These are phyloP conservation scores for Percopsis omiscomaycus DNA, from an alignment of 2,797 vertebrate species.

Conservation along the genomic window DNA sequence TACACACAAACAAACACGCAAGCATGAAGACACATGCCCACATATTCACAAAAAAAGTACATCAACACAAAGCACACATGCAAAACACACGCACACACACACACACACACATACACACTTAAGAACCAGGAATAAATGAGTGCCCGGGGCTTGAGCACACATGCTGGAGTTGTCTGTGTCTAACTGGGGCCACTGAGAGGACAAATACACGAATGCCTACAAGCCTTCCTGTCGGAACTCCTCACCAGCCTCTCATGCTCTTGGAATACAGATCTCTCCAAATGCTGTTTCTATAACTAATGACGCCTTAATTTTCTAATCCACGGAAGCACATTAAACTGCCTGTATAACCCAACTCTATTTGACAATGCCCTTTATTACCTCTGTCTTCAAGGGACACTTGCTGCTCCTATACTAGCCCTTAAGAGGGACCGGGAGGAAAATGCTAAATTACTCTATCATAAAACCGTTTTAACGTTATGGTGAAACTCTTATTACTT, in stretches of 20 bases:
- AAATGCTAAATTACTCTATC: constrained; percentile 65
- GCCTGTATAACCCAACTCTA: constrained; percentile 39
- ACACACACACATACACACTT: constrained; percentile 26
- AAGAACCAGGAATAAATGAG: constrained; percentile 49
- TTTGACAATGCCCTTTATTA: constrained; percentile 60
- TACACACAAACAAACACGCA: constrained; percentile 30
- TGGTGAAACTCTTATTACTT: constrained; percentile 67
- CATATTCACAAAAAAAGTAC: constrained; percentile 26
- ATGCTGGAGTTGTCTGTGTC: constrained; percentile 47
- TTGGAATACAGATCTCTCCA: constrained; percentile 31
- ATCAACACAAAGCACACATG: constrained; percentile 17
- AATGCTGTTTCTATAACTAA: constrained; percentile 62
- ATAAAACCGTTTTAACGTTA: constrained; percentile 70
- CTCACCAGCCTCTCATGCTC: constrained; percentile 29
- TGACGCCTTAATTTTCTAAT: constrained; percentile 62
- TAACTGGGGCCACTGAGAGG: constrained; percentile 58
- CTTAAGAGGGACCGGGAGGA: constrained; percentile 55
- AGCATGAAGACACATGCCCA: constrained; percentile 19
- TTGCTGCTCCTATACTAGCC: constrained; percentile 47
- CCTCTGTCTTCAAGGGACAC: constrained; percentile 56
- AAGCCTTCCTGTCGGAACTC: constrained; percentile 56
- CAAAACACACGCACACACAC: constrained; percentile 14
- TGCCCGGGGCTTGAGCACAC: constrained; percentile 49
- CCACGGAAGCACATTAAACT: constrained; percentile 57
- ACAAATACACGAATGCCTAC: constrained; percentile 42